These are phyloP conservation scores for Geotrupes spiniger DNA, from an alignment of 2,888 invertebrate genomes.

Conservation along the genomic window DNA sequence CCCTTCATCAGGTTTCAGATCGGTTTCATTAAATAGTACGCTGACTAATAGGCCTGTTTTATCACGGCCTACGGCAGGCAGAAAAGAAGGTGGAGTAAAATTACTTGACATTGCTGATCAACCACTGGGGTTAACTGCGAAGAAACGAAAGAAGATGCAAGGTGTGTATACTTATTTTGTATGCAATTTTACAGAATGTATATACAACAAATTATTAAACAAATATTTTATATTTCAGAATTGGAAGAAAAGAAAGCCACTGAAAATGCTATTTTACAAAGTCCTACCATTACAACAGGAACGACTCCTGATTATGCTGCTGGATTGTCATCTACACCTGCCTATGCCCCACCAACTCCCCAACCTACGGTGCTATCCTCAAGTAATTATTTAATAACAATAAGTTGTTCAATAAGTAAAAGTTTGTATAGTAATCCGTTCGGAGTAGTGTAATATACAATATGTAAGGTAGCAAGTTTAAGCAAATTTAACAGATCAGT, in stretches of 20 bases:
- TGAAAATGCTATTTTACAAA: constrained; percentile 43
- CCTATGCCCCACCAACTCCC: constrained; percentile 49
- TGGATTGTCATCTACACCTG: constrained; percentile 63
- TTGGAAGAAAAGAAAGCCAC: constrained; percentile 65
- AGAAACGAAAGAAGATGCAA: constrained; percentile 81
- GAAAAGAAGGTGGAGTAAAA: constrained; percentile 91
- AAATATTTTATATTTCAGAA: constrained; percentile 47
- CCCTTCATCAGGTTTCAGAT: constrained; percentile 64
- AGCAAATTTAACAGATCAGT: too few relatives aligned
- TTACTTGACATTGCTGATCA: constrained; percentile 91
- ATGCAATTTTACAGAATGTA: too few relatives aligned
- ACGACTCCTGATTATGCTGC: constrained; percentile 81
- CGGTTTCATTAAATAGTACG: constrained; percentile 52
- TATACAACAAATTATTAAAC: constrained; percentile 3
- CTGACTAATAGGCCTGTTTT: constrained; percentile 56
- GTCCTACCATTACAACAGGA: constrained; percentile 40
- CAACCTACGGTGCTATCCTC: constrained; percentile 41
- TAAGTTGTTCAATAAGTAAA: neutral
- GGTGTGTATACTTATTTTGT: constrained; percentile 51
- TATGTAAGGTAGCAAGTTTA: too few relatives aligned
- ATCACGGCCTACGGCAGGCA: constrained; percentile 63
- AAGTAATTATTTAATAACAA: constrained; percentile 31
- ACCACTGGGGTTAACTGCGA: constrained; percentile 79
- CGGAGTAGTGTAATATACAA: too few relatives aligned
- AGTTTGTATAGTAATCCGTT: neutral